Percentiles rank a stretch among this genome's conserved stretches.
Conservation (phyloP, 2,888 invertebrate species). For the Ichneumoninae sp. region DNA sequence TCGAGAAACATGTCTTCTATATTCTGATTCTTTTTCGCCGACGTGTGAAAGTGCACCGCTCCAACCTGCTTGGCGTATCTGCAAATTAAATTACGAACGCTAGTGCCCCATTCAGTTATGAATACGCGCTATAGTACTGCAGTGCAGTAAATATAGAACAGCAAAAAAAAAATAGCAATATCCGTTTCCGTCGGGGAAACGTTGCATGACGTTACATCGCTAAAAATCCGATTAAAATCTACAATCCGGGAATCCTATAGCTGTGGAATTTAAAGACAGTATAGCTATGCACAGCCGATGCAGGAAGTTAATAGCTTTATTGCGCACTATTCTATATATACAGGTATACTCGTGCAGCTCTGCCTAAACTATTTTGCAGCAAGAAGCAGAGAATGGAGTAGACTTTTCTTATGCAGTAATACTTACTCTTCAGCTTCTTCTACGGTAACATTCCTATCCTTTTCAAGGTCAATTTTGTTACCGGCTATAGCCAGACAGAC, state of each 20-base stretch:
- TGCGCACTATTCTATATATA: too few relatives aligned
- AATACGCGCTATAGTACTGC: neutral
- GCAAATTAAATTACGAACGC: conserved; percentile 74
- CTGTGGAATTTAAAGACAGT: neutral
- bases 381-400: neutral
- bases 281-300: too few relatives aligned
- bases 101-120: neutral
- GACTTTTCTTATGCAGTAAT: neutral
- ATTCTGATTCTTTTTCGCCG: conserved; percentile 96
- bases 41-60: conserved; percentile 96
- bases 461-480: conserved; percentile 98
- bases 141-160: neutral
- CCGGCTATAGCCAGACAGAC: conserved; percentile 97
- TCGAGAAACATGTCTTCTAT: conserved; percentile 96
- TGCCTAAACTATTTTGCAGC: neutral
- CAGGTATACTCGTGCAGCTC: neutral
- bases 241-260: neutral
- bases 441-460: conserved; percentile 93
- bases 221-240: conserved; percentile 6
- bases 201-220: neutral
- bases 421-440: conserved; percentile 94
- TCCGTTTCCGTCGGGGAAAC: neutral
- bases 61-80: conserved; percentile 96
- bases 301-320: too few relatives aligned
- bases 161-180: neutral